Base-by-base conservation (phyloP, 2,888 invertebrate genomes). In the Cheilosia grossa region DNA sequence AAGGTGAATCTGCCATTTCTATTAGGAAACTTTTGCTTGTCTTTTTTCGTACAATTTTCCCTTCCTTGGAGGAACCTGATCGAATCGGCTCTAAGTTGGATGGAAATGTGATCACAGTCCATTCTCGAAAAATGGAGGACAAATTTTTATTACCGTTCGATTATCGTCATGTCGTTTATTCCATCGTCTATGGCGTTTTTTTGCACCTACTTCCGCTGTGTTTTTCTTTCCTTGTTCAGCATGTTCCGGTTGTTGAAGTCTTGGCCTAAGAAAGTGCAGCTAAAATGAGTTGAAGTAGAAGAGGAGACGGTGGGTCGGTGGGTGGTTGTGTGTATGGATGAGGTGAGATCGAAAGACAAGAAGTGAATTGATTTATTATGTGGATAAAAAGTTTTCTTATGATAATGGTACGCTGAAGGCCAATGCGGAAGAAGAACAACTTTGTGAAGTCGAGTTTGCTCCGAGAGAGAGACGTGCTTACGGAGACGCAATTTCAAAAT, bases 101-200 rank as follows among this genome's bases (percentile, higher is more conserved):
- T 80, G 54, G 53, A 77, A 75, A 70, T 80, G 81, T 75, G 70
- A 85, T 67, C 81, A 66, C 56, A 79, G 64, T 70, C 69, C 83
- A 75, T 81, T 85, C 61, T 67, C 54, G 66, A 80, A 81, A 85
- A 81, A 77, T 77, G 27, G 51, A 81, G 67, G 85, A 85, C 85
- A 85, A 85, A 85, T 85, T 85, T 85, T 85, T 85, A 85, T 85
- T 81, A 85, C 81, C 85, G 67, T 85, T 81, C 85, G 85, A 81
- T 85, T 77, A 85, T 85, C 75, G 75, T 77, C 85, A 54, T 85
- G 83, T 80, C 85, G 85, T 75, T 81, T 75, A 53, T 72, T 75
- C 75, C 44, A 75, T 66, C 80, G 69, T 49, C 54, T n/a, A n/a
- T n/a, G n/a, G n/a, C n/a, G n/a, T 47, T 47, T 73, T 67, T 61